Evolutionary conservation across 1,140 invertebrate species (phyloP).

Genomic region (Calephelis nemesis): DNA sequence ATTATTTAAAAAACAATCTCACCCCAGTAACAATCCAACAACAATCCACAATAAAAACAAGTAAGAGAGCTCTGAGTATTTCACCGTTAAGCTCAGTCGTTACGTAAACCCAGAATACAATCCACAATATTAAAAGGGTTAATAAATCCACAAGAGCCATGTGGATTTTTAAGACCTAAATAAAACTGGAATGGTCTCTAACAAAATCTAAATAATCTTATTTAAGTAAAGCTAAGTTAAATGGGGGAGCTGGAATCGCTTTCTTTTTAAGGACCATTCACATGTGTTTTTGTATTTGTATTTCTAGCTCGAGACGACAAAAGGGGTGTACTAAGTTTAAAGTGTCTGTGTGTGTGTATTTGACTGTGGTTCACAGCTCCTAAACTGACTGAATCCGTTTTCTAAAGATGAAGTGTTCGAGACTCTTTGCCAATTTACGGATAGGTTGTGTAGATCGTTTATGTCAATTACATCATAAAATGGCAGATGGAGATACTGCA

Average conservation of each 20-base stretch:
- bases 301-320: neutral
- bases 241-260: conserved; percentile 17
- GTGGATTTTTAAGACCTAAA: conserved; percentile 32
- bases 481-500: too few species aligned
- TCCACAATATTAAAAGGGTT: conserved; percentile 23
- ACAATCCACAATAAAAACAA: neutral
- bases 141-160: conserved; percentile 31
- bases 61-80: neutral
- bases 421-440: too few species aligned
- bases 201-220: conserved; percentile 34
- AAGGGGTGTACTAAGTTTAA: neutral
- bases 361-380: too few species aligned
- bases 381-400: too few species aligned
- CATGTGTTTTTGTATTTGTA: neutral
- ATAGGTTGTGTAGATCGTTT: too few species aligned
- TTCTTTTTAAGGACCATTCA: neutral
- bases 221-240: conserved; percentile 28
- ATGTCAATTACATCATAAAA: too few species aligned
- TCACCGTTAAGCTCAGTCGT: neutral
- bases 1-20: too few species aligned
- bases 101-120: neutral
- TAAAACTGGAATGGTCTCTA: conserved; percentile 28
- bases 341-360: too few species aligned
- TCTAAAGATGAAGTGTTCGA: too few species aligned
- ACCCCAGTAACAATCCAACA: neutral